Conservation (phyloP, 2,888 invertebrate species). For the Anaspis maculata region DNA sequence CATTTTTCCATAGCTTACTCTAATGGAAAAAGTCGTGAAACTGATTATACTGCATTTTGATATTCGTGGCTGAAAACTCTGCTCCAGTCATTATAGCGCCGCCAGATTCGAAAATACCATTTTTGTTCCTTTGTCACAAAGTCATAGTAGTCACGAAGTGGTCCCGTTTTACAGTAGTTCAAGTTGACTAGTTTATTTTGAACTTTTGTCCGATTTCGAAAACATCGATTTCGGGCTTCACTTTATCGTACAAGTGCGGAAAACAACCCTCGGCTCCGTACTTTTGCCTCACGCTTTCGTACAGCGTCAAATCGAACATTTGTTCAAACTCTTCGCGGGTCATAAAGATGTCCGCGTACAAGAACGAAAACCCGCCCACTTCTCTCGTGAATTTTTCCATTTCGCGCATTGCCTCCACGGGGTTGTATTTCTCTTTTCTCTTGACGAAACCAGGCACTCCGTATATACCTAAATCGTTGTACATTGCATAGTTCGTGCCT, state of each 20-base stretch:
- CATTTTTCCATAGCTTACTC: too few species aligned
- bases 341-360: constrained; percentile 67
- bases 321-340: constrained; percentile 52
- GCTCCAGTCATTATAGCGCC: too few species aligned
- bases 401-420: constrained; percentile 55
- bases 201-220: constrained; percentile 46
- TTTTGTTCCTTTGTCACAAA: too few species aligned
- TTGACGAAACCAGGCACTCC: constrained; percentile 60
- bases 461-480: constrained; percentile 62
- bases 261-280: constrained; percentile 53
- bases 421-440: constrained; percentile 50
- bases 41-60: too few species aligned
- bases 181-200: too few species aligned
- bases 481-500: constrained; percentile 59
- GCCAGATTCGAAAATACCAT: too few species aligned
- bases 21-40: too few species aligned
- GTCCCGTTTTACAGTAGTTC: too few species aligned
- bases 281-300: constrained; percentile 51
- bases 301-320: constrained; percentile 61
- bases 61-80: too few species aligned
- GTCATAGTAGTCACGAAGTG: too few species aligned
- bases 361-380: constrained; percentile 59
- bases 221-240: constrained; percentile 59
- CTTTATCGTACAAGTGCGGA: constrained; percentile 59
- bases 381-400: constrained; percentile 64